Conservation (phyloP, 2,888 invertebrate genomes). For the Mycalesis mineus region DNA sequence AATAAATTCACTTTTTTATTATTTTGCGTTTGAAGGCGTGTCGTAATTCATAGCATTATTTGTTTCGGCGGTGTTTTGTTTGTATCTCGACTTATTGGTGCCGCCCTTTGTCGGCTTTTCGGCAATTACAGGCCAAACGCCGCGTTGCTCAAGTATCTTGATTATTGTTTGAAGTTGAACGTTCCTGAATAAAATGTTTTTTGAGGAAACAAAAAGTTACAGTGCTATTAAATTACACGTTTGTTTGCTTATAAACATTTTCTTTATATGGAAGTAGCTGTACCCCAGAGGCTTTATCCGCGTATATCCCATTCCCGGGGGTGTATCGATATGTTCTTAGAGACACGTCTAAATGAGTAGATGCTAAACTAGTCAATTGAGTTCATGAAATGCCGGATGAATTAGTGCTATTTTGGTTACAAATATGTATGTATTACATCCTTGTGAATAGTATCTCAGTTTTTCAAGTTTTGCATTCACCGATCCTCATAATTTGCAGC, state of each 20-base stretch:
- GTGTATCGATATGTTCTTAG: no score
- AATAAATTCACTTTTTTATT: neutral
- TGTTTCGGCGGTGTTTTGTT: neutral
- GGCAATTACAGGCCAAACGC: conserved; percentile 4
- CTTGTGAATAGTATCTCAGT: no score
- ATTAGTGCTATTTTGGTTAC: no score
- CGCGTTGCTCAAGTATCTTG: conserved; percentile 3
- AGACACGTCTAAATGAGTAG: no score
- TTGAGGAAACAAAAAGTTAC: neutral
- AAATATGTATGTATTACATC: no score
- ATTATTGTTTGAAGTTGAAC: conserved; percentile 1
- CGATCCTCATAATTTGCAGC: no score
- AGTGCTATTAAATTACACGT: neutral
- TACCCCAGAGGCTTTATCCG: no score
- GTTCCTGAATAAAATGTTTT: neutral
- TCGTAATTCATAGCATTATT: neutral
- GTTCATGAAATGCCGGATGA: no score
- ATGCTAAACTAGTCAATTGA: no score
- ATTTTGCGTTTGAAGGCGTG: neutral
- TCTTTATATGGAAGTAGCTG: no score
- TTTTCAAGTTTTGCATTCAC: no score
- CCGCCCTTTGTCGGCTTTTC: conserved; percentile 4
- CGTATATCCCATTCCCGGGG: no score
- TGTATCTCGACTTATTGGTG: neutral
- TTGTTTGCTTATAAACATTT: neutral